A percentile compares a stretch with the other conserved stretches of the same genome.
phyloP scores from a whole-genome alignment of 2,797 vertebrate species.

The Lagorchestes hirsutus region DNA sequence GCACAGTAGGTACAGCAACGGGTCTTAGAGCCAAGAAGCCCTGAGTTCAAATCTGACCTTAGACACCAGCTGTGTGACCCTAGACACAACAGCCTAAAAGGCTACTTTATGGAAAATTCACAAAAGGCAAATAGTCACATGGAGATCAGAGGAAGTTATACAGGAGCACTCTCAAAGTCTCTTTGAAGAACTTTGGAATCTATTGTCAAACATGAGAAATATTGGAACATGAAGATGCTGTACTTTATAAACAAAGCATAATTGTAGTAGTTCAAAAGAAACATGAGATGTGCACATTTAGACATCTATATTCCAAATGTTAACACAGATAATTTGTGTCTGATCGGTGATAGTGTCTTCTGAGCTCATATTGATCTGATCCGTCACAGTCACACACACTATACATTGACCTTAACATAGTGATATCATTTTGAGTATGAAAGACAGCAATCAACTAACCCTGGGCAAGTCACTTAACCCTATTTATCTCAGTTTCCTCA shows the following conservation, averaged over 20 bases:
- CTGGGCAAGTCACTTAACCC: not conserved
- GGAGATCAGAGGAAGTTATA: not conserved
- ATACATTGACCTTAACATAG: too few relatives aligned
- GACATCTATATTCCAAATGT: not conserved
- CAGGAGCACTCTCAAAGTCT: not conserved
- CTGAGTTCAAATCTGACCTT: not conserved
- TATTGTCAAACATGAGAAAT: not conserved
- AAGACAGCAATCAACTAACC: not conserved
- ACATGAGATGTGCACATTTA: not conserved
- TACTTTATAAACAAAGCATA: not conserved
- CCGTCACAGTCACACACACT: not conserved
- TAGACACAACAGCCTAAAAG: not conserved
- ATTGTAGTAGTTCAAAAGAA: not conserved
- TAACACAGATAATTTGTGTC: not conserved
- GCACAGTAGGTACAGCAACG: too few relatives aligned
- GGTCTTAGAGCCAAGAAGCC: not conserved
- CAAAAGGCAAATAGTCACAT: not conserved
- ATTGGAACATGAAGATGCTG: not conserved
- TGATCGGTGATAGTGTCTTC: not conserved
- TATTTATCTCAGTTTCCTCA: not conserved
- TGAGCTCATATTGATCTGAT: not conserved
- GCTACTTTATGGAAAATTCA: not conserved
- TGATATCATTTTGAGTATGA: too few relatives aligned
- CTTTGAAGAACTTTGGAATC: not conserved
- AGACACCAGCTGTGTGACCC: not conserved